phyloP scores from a whole-genome alignment of 2,797 vertebrate genomes.

The Artibeus jamaicensis region DNA sequence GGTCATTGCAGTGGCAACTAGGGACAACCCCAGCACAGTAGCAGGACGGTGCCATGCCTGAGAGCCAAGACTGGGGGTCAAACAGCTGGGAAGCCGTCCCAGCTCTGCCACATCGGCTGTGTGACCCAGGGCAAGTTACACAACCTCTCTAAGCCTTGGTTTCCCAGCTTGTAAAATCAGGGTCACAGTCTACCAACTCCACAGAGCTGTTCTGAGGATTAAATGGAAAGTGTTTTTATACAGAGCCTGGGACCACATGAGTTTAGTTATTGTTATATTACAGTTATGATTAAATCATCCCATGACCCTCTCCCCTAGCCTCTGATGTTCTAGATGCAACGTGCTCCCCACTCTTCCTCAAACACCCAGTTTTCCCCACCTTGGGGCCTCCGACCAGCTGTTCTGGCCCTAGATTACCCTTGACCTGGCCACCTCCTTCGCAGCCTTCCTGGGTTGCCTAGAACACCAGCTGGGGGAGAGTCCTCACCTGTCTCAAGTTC shows the following conservation, averaged over 20 bases:
- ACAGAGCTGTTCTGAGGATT: neutral
- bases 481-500: neutral
- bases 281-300: neutral
- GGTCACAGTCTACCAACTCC: too few species aligned
- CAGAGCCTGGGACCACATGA: neutral
- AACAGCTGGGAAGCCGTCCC: neutral
- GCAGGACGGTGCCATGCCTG: neutral
- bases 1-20: accelerated
- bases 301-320: too few species aligned
- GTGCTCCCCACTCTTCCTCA: neutral
- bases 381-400: accelerated
- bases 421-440: neutral
- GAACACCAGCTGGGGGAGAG: neutral
- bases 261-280: neutral
- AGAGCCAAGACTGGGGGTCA: neutral
- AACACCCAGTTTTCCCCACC: neutral
- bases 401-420: neutral
- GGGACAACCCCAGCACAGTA: neutral
- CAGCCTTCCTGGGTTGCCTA: neutral
- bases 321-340: too few species aligned
- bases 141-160: neutral
- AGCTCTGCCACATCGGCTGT: too few species aligned
- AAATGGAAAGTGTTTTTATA: neutral
- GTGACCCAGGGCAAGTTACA: neutral
- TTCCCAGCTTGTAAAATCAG: neutral